Base-by-base conservation (phyloP, 2,888 invertebrate species). In the Ennomos fuscantarius region DNA sequence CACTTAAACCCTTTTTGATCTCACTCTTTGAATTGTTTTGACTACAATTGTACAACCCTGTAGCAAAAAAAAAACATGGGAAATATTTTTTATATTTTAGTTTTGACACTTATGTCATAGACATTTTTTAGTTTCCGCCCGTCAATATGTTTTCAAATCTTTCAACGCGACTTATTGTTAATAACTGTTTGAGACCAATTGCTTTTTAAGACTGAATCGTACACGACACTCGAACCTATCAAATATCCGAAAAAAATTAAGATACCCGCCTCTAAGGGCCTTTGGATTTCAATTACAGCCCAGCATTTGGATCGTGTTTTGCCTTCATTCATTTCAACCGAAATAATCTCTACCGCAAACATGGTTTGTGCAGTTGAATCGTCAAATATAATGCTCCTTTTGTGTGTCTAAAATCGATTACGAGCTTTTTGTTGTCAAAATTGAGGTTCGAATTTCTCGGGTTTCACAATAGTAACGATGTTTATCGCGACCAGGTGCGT, bases 301-400 rank as follows among this genome's bases (percentile, higher is more conserved):
- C 88, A 86, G 81, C 79, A 62, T 51, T 47, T 13, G 84, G 82
- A 86, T 87, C 82, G 84, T 91, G 90, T 92, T 92, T 89, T 90
- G 90, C 91, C 84, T 90, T 86, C 85, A 89, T 92, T 92, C 92
- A 89, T 86, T 91, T 78, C 90, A 89, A 81, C 89, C 92, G 89
- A 91, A 92, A 91, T 91, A 92, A 92, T 92, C 92, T 87, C 81
- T 81, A 91, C 91, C 90, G 86, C 92, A 92, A 92, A 91, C 92
- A 92, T 75, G 83, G 82, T 79, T 81, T 82, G 82, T 86, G 84
- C 89, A 89, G 89, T 86, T 85, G 89, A 89, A 88, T 90, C 88
- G 90, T 87, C 88, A 92, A 87, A 89, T 87, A 92, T 89, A 91
- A 91, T 89, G 79, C 86, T 67, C 69, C 81, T 81, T 89, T 91